Conservation (phyloP, 2,888 invertebrate species). For the Drosophila nigricruria region DNA sequence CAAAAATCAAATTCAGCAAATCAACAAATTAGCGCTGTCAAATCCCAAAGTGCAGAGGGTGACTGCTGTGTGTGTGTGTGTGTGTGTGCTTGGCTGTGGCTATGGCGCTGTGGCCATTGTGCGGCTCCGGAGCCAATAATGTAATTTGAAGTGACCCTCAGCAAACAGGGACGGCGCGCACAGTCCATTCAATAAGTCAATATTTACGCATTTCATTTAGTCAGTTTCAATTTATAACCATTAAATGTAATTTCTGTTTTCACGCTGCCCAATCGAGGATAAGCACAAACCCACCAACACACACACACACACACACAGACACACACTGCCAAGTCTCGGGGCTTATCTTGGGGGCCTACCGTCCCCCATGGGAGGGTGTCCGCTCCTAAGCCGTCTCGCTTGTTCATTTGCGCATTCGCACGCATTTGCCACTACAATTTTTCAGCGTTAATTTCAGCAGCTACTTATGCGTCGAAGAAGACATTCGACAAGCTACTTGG, state of each 20-base stretch:
- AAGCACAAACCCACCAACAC: conserved; percentile 14
- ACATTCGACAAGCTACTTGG: conserved; percentile 28
- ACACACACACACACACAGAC: background rate
- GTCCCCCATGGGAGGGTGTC: background rate
- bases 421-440: conserved; percentile 49
- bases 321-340: background rate
- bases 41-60: conserved; percentile 37
- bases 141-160: conserved; percentile 60
- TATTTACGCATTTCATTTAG: conserved; percentile 79
- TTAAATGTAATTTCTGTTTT: conserved; percentile 71
- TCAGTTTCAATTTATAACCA: conserved; percentile 80
- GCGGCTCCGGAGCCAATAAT: conserved; percentile 46
- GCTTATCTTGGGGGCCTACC: conserved; percentile 5
- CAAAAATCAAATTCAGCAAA: conserved; percentile 75
- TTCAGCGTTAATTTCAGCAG: conserved; percentile 74
- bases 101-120: conserved; percentile 27
- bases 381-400: conserved; percentile 29
- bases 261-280: conserved; percentile 46
- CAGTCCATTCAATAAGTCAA: conserved; percentile 69
- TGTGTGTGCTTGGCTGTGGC: background rate
- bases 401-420: conserved; percentile 61
- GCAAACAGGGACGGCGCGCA: conserved; percentile 40
- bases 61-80: conserved; percentile 3
- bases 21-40: conserved; percentile 80
- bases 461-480: conserved; percentile 72